Evolutionary conservation across 2,888 invertebrate genomes (phyloP), one percentile per base, ranked within the genome.

Genomic region (Nemoura dubitans): DNA sequence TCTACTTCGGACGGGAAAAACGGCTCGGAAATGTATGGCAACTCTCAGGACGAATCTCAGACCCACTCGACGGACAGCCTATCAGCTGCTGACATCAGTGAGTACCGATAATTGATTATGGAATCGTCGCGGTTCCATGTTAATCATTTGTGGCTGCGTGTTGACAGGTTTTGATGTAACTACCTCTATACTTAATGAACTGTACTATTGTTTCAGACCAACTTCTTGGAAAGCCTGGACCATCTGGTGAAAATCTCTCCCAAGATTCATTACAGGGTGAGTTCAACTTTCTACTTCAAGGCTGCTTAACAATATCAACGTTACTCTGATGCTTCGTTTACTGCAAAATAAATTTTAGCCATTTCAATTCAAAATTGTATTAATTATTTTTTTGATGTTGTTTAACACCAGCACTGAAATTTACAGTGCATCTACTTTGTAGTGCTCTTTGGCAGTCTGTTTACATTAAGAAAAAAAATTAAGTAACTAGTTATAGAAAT

Each of bases 241-340:
- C 92, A 88, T 91, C 91, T 76, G 77, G 82, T 42, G 86, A 30
- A 86, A 90, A 91, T 88, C 89, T 90, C 89, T 88, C 91, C 82
- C 92, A 92, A 89, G 92, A 92, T 88, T 90, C 91, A 89, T 90
- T 90, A 87, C 92, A 92, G 90, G 92, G 92, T 92, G 89, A 92
- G 91, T 91, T 87, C 76, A 85, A 85, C 76, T 82, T 86, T 26
- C 86, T 59, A 59, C 59, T 59, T 59, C 2, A 21, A 1, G n/a
- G 59, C 30, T 88, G 42, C 59, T 85, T 87, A 83, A 86, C 30
- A 87, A 85, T 86, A 16, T 29, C 84, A 86, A 85, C 83, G 42
- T 25, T 29, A 84, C 87, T 83, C 77, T 86, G 87, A 84, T 86
- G 87, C 85, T 87, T 87, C 82, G 3, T 1, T n/a, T 30, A 7